Conservation (phyloP, 1,140 invertebrate species). For the Vanessa atalanta region DNA sequence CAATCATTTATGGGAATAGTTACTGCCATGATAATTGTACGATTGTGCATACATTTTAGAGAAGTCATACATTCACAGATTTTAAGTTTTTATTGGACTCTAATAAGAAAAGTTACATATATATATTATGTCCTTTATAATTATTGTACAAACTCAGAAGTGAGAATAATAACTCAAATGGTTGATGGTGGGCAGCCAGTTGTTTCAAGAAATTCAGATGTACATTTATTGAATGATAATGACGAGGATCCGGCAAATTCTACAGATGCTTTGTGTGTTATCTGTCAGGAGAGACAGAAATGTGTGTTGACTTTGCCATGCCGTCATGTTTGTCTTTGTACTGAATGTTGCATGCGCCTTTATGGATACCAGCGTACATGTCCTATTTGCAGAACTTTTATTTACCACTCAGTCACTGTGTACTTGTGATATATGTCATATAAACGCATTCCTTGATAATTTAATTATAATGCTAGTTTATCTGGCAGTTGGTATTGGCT, state of each 20-base stretch:
- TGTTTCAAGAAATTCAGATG: constrained; percentile 40
- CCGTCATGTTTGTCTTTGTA: constrained; percentile 72
- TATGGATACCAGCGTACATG: constrained; percentile 76
- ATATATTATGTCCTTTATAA: constrained; percentile 66
- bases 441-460: constrained; percentile 15
- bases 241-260: constrained; percentile 49
- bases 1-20: constrained; percentile 71
- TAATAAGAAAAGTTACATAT: constrained; percentile 62
- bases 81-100: constrained; percentile 57
- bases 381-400: constrained; percentile 75
- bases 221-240: constrained; percentile 35
- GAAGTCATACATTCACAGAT: constrained; percentile 50
- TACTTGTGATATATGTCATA: constrained; percentile 55
- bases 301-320: constrained; percentile 75
- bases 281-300: constrained; percentile 74
- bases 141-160: constrained; percentile 70
- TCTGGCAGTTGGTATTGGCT: too few species aligned
- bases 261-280: constrained; percentile 69
- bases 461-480: background rate
- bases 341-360: constrained; percentile 66
- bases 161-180: constrained; percentile 63
- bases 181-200: constrained; percentile 57
- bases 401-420: constrained; percentile 73
- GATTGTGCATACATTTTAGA: constrained; percentile 63
- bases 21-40: constrained; percentile 59